phyloP scores from a whole-genome alignment of 2,113 vertebrate genomes.

The Typhlomys cinereus region DNA sequence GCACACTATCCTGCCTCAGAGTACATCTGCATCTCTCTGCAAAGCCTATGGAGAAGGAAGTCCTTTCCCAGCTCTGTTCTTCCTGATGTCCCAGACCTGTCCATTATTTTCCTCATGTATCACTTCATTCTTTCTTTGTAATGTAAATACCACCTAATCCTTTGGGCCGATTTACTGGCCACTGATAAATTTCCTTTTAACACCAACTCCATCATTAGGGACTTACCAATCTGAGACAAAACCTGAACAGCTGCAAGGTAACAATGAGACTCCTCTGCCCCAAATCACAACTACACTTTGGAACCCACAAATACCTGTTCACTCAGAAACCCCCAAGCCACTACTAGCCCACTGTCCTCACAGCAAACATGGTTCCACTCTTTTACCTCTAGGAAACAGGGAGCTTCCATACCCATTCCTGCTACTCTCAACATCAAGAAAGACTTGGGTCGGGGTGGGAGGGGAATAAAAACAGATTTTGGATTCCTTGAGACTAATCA shows the following conservation, averaged over 20 bases:
- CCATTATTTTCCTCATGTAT: conserved; percentile 67
- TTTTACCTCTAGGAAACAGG: conserved; percentile 15
- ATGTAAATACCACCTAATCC: conserved; percentile 26
- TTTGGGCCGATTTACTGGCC: conserved; percentile 56
- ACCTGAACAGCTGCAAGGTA: neutral
- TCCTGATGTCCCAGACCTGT: conserved; percentile 23
- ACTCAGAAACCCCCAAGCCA: conserved; percentile 6
- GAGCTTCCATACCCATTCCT: neutral
- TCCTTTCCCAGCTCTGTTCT: neutral
- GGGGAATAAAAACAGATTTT: conserved; percentile 14
- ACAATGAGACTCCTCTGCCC: neutral
- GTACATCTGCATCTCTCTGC: conserved; percentile 24
- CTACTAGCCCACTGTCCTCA: neutral
- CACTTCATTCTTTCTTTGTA: conserved; percentile 15
- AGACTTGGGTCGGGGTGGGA: conserved; percentile 12
- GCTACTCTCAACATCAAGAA: neutral
- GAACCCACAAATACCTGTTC: conserved; percentile 13
- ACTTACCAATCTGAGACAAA: neutral
- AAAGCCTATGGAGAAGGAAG: conserved; percentile 19
- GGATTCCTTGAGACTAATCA: neutral
- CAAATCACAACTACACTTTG: conserved; percentile 39
- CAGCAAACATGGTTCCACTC: neutral
- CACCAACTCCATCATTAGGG: conserved; percentile 26
- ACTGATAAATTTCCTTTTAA: conserved; percentile 42
- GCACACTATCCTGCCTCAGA: neutral